Conservation (phyloP, 2,113 vertebrate genomes). For the Casuarius casuarius region DNA sequence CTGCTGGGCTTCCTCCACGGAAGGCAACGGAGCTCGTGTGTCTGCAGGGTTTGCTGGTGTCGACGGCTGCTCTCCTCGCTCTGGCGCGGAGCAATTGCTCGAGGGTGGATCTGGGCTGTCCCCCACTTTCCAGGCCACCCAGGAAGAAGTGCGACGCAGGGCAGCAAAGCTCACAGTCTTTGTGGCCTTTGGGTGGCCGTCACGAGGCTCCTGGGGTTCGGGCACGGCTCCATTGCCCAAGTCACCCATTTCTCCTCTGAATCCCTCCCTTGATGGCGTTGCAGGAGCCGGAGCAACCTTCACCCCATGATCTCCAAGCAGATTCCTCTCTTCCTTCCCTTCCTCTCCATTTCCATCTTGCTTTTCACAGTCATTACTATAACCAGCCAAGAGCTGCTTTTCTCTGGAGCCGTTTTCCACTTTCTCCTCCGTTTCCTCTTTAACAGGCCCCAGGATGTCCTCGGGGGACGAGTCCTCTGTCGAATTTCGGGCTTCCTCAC, state of each 20-base stretch:
- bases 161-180: neutral
- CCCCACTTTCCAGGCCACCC: neutral
- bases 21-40: neutral
- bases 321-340: neutral
- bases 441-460: accelerated
- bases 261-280: neutral
- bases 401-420: neutral
- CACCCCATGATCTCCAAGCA: neutral
- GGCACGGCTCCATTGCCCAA: neutral
- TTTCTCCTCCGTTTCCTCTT: neutral
- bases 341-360: neutral
- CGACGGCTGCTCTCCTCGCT: neutral
- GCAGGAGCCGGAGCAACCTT: neutral
- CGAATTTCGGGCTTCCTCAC: neutral
- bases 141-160: neutral
- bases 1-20: neutral
- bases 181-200: neutral
- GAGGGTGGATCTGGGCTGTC: neutral
- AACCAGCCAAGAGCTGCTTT: neutral
- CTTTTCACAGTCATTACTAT: neutral
- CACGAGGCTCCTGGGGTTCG: neutral
- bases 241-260: neutral
- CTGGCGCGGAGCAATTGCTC: accelerated
- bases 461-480: accelerated
- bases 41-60: neutral